Base-by-base conservation (phyloP, 2,797 vertebrate species). In the Periparus ater region DNA sequence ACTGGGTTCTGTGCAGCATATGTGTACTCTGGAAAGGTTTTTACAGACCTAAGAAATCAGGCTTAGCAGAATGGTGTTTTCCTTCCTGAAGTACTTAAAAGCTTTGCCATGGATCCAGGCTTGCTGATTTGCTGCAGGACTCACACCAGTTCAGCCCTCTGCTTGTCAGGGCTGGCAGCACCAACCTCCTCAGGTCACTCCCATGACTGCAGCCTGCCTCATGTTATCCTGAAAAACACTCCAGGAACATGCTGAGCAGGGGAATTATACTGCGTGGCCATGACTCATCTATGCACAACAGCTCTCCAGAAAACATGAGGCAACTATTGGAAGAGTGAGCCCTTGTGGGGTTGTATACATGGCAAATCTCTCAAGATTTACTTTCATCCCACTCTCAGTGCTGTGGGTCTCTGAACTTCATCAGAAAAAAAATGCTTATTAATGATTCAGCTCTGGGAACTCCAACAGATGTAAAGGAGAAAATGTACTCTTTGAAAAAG, bases 401-500 rank as follows among this genome's bases (percentile, higher is more conserved):
- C 53, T 79, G n/a, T 47, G n/a, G 32, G 63, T 53, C 53, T 92
- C 90, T 85, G 77, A 90, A 77, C 25, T 79, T 91, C 42, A 44
- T 74, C 83, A 82, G 62, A 81, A 94, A 92, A 79, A 84, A 36
- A 82, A 40, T 79, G 58, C 30, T 71, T 93, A 85, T 92, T 94
- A 89, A 67, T 71, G 75, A 85, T 51, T 74, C 72, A 82, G 30
- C 60, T 79, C 48, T 71, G 84, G 90, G 54, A 95, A 77, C 81
- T 74, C 86, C 86, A 88, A 82, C 77, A 54, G 84, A 76, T 85
- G 81, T 89, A 85, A 82, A 92, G 74, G 27, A 94, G 48, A 82
- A 92, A 67, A 82, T 54, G 61, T 40, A 89, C 17, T 13, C 63
- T 96, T 95, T 93, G 84, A 95, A 95, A 93, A 87, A 92, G 78